Evolutionary conservation across 2,113 vertebrate genomes (phyloP).

Genomic region (Cyprinus carpio): DNA sequence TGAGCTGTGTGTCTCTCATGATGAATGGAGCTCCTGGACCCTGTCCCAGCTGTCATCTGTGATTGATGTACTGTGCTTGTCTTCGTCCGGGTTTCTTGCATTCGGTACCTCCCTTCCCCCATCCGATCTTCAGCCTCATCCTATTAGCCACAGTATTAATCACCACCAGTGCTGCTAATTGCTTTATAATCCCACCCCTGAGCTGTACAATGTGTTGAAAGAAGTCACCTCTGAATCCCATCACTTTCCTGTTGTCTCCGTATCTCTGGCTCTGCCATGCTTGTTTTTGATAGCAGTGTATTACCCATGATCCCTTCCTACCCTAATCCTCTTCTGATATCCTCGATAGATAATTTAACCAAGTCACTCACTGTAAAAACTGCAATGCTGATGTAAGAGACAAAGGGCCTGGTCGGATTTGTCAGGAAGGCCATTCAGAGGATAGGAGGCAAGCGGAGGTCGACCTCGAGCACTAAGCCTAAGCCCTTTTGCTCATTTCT

Average conservation of each 20-base stretch:
- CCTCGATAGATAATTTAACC: constrained; percentile 60
- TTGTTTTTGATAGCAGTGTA: constrained; percentile 49
- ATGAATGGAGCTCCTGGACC: constrained; percentile 60
- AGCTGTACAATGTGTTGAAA: constrained; percentile 23
- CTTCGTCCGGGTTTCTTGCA: constrained; percentile 55
- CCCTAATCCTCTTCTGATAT: constrained; percentile 69
- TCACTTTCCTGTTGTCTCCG: not conserved
- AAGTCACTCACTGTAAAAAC: constrained; percentile 30
- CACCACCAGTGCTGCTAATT: constrained; percentile 57
- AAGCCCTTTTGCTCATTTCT: constrained; percentile 9
- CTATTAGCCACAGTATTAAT: constrained; percentile 69
- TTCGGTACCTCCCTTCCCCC: constrained; percentile 29
- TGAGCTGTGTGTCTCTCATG: constrained; percentile 43
- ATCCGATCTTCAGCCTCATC: constrained; percentile 57
- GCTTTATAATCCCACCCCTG: constrained; percentile 53
- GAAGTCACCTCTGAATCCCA: constrained; percentile 49
- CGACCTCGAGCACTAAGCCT: constrained; percentile 28
- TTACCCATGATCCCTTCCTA: constrained; percentile 60
- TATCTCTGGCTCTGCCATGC: constrained; percentile 3
- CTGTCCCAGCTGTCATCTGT: constrained; percentile 67
- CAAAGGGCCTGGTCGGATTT: constrained; percentile 38
- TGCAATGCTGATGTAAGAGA: constrained; percentile 4
- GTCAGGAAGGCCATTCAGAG: constrained; percentile 27
- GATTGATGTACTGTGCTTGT: constrained; percentile 71
- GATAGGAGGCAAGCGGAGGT: constrained; percentile 29